phyloP scores from a whole-genome alignment of 2,797 vertebrate species.

The Pelobates cultripes region DNA sequence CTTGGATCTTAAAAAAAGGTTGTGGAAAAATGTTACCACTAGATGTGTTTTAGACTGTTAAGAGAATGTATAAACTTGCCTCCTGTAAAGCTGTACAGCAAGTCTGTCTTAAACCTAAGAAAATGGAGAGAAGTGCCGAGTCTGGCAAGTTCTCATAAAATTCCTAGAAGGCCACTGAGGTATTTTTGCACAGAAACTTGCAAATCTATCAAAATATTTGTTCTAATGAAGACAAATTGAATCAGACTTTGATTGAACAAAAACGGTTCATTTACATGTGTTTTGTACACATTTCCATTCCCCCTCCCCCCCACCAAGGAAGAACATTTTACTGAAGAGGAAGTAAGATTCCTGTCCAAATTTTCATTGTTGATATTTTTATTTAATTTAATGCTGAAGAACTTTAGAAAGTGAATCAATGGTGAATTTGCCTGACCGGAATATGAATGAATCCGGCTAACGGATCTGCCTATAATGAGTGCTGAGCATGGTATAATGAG shows the following conservation, averaged over 20 bases:
- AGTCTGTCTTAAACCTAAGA: neutral
- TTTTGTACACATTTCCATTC: conserved; percentile 25
- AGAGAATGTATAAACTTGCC: neutral
- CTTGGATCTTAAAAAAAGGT: too few relatives aligned
- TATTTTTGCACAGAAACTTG: neutral
- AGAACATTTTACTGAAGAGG: conserved; percentile 10
- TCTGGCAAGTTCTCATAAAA: neutral
- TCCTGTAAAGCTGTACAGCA: too few relatives aligned
- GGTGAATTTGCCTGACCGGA: conserved; percentile 21
- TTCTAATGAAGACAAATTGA: conserved; percentile 39
- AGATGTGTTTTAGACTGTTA: too few relatives aligned
- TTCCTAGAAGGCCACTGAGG: neutral
- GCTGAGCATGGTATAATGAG: conserved; percentile 12
- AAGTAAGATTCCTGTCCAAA: conserved; percentile 37
- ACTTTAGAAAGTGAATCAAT: conserved; percentile 30
- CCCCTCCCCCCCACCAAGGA: too few relatives aligned
- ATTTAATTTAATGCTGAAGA: conserved; percentile 15
- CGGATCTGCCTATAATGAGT: neutral
- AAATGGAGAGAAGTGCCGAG: neutral
- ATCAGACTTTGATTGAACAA: conserved; percentile 18
- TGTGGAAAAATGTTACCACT: too few relatives aligned
- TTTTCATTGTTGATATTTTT: conserved; percentile 40
- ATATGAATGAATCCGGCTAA: conserved; percentile 30
- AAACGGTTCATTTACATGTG: neutral
- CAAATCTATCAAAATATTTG: conserved; percentile 43